Percentiles rank a stretch among this genome's conserved stretches.
Evolutionary conservation across 2,113 vertebrate genomes (phyloP).

Genomic region (Dolichallabes microphthalmus): DNA sequence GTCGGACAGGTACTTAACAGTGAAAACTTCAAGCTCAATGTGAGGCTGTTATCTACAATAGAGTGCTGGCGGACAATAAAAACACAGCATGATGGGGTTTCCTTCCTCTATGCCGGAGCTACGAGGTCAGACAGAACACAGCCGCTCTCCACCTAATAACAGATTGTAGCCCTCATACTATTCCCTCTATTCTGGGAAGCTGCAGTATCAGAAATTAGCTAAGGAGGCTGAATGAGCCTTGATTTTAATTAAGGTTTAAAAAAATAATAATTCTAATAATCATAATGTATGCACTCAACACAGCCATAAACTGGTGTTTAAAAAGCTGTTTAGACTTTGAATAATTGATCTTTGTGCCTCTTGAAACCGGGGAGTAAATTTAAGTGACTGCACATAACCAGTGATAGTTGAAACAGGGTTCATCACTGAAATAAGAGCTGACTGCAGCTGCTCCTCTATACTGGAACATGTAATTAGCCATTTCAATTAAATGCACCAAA

Average conservation of each 20-base stretch:
- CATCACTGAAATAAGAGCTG: conserved; percentile 7
- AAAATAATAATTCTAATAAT: neutral
- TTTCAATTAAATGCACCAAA: neutral
- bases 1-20: neutral
- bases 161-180: neutral
- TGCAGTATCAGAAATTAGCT: neutral
- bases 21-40: conserved; percentile 56
- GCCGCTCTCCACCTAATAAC: neutral
- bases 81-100: conserved; percentile 71
- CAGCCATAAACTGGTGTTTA: neutral
- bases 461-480: neutral
- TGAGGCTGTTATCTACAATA: conserved; percentile 66
- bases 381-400: neutral
- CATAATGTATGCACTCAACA: neutral
- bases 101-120: conserved; percentile 68
- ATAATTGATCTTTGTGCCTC: neutral
- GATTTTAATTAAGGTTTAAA: neutral
- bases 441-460: conserved; percentile 16
- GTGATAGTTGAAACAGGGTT: neutral
- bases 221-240: neutral
- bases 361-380: neutral
- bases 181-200: neutral
- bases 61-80: conserved; percentile 64
- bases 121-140: conserved; percentile 46
- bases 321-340: neutral